A percentile compares a stretch with the other conserved stretches of the same genome.
Conservation (phyloP, 2,113 vertebrate species). For the Microcebus murinus region DNA sequence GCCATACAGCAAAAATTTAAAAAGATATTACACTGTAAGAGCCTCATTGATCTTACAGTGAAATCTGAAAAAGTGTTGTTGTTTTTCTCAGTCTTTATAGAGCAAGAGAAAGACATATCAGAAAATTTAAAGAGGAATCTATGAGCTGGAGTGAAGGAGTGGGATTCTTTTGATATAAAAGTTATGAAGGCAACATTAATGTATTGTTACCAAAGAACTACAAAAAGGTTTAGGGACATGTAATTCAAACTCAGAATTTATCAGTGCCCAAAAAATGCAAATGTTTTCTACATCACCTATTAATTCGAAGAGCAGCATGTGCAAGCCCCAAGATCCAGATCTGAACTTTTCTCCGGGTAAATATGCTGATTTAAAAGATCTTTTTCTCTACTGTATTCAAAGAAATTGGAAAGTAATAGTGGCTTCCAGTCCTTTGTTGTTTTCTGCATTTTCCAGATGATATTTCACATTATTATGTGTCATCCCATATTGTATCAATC, state of each 20-base stretch:
- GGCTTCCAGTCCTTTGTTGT: constrained; percentile 37
- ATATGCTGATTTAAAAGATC: constrained; percentile 31
- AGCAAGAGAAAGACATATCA: neutral
- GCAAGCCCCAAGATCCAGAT: constrained; percentile 18
- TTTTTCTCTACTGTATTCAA: constrained; percentile 51
- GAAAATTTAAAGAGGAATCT: neutral
- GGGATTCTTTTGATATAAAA: constrained; percentile 25
- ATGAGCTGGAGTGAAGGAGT: neutral
- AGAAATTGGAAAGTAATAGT: constrained; percentile 52
- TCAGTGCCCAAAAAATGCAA: constrained; percentile 38
- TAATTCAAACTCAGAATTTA: constrained; percentile 64
- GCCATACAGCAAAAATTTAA: neutral
- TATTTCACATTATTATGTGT: constrained; percentile 84
- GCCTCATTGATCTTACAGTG: neutral
- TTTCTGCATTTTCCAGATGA: constrained; percentile 85
- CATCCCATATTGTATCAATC: constrained; percentile 85
- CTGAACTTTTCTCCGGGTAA: constrained; percentile 35
- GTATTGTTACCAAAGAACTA: constrained; percentile 73
- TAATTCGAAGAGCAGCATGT: constrained; percentile 68
- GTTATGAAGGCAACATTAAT: constrained; percentile 56
- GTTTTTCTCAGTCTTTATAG: neutral
- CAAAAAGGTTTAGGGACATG: constrained; percentile 70
- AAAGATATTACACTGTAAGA: neutral
- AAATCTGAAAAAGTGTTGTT: neutral
- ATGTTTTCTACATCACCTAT: constrained; percentile 48